Base-by-base conservation (phyloP, 2,888 invertebrate genomes). In the Zhuqinia jingwanae region DNA sequence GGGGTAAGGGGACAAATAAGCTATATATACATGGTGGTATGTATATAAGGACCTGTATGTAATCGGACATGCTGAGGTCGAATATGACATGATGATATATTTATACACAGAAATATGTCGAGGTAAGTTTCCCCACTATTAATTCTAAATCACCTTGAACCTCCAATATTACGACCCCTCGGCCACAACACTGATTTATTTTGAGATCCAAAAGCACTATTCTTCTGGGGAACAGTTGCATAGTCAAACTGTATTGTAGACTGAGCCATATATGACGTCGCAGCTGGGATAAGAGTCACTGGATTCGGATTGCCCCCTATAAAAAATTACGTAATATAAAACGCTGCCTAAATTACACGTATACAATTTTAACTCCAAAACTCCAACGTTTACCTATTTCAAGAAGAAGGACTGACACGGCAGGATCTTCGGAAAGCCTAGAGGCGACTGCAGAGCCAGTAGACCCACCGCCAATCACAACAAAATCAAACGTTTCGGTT, bases 291-390 rank as follows among this genome's bases (percentile, higher is more conserved):
- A 13, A 47, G 42, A 1, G 75, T 45, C 13, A 45, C 68, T 56
- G 47, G 63, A 36, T 63, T 60, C 2, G 45, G 78, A 22, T 86
- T 60, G 0, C 86, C 86, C 2, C 88, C 88, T n/a, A n/a, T n/a
- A n/a, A n/a, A n/a, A n/a, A n/a, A n/a, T n/a, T n/a, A n/a, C n/a
- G n/a, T n/a, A n/a, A n/a, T n/a, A n/a, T n/a, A n/a, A n/a, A n/a
- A n/a, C n/a, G n/a, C n/a, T n/a, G n/a, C n/a, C n/a, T n/a, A n/a
- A n/a, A n/a, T n/a, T n/a, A n/a, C n/a, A n/a, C n/a, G n/a, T n/a
- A n/a, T n/a, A n/a, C n/a, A n/a, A n/a, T n/a, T n/a, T n/a, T n/a
- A n/a, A n/a, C n/a, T n/a, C n/a, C n/a, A n/a, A n/a, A n/a, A n/a
- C n/a, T n/a, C n/a, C n/a, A n/a, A n/a, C n/a, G n/a, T n/a, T n/a